Evolutionary conservation across 1,140 invertebrate genomes (phyloP).

Genomic region (Manduca sexta): DNA sequence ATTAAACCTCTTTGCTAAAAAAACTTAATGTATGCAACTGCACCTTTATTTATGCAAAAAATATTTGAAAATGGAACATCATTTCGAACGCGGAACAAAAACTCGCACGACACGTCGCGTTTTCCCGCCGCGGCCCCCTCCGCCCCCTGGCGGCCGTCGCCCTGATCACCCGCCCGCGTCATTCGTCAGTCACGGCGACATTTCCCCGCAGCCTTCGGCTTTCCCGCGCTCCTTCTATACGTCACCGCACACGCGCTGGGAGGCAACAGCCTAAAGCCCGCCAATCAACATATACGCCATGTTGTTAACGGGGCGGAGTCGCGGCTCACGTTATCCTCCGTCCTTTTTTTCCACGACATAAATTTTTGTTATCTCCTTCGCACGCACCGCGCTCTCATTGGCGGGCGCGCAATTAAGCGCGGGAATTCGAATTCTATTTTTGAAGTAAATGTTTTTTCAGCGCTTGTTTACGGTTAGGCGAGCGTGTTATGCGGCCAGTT

Average conservation of each 20-base stretch:
- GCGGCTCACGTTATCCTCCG: conserved; percentile 21
- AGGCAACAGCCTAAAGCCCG: conserved; percentile 45
- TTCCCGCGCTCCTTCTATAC: conserved; percentile 41
- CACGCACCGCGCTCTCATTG: conserved; percentile 53
- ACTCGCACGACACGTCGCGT: neutral
- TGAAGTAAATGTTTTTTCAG: conserved; percentile 72
- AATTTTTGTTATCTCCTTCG: conserved; percentile 35
- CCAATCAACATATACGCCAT: conserved; percentile 68
- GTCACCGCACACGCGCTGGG: conserved; percentile 29
- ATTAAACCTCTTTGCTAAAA: no score
- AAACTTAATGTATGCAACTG: neutral
- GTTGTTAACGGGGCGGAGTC: conserved; percentile 62
- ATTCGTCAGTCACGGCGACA: conserved; percentile 26
- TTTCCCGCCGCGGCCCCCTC: neutral
- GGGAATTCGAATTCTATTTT: conserved; percentile 72
- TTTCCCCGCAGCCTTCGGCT: conserved; percentile 49
- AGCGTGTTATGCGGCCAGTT: conserved; percentile 29
- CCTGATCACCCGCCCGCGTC: conserved; percentile 20
- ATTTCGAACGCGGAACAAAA: conserved; percentile 1
- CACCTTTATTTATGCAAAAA: neutral
- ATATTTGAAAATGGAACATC: neutral
- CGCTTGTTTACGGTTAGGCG: conserved; percentile 44
- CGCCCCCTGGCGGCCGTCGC: conserved; percentile 8
- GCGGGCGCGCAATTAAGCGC: conserved; percentile 67
- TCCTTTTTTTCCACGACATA: conserved; percentile 10